A percentile compares a stretch with the other conserved stretches of the same genome.
Evolutionary conservation across 2,113 vertebrate genomes (phyloP).

Genomic region (Rhea pennata): DNA sequence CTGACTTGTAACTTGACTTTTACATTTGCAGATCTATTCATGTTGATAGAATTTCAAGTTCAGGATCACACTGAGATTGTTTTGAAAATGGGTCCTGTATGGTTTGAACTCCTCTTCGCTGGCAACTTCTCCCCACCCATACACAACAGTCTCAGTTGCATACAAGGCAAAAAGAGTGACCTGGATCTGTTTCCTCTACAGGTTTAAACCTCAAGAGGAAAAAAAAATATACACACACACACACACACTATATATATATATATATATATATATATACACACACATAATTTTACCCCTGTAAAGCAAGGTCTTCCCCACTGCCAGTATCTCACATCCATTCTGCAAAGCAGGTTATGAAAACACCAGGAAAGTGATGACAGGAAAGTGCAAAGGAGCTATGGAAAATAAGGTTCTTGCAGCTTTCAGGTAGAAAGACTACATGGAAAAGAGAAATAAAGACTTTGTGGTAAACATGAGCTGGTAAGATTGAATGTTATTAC

Average conservation of each 20-base stretch:
- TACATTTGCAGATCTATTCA: too few relatives aligned
- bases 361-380: not conserved
- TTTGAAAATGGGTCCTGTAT: not conserved
- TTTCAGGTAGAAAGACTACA: not conserved
- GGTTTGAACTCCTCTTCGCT: not conserved
- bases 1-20: not conserved
- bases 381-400: not conserved
- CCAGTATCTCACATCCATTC: not conserved
- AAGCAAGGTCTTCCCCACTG: not conserved
- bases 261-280: too few relatives aligned
- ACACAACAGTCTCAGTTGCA: not conserved
- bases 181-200: not conserved
- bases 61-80: too few relatives aligned
- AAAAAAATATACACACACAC: not conserved
- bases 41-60: not conserved
- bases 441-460: not conserved
- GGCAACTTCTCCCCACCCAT: not conserved
- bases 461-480: not conserved
- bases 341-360: not conserved
- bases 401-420: not conserved
- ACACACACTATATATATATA: too few relatives aligned
- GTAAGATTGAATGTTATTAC: slow-evolving; percentile 36
- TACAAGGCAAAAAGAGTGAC: not conserved
- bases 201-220: not conserved
- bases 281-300: not conserved